phyloP scores from a whole-genome alignment of 2,797 vertebrate genomes.

The Mastacembelus armatus region DNA sequence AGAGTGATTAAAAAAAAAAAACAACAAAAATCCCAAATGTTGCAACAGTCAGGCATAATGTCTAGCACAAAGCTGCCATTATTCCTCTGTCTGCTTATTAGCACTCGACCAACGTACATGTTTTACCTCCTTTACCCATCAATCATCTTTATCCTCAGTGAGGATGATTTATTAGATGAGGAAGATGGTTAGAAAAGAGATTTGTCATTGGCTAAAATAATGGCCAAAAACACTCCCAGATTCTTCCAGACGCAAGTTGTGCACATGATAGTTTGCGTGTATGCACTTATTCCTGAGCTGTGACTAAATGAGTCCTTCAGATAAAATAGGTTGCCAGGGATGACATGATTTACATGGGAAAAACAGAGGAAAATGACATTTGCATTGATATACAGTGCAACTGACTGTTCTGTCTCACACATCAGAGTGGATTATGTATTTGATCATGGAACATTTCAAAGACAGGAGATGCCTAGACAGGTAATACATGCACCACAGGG shows the following conservation, averaged over 20 bases:
- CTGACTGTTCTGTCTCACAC: constrained; percentile 29
- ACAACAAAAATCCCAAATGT: constrained; percentile 6
- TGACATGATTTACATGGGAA: constrained; percentile 26
- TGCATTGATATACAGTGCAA: constrained; percentile 27
- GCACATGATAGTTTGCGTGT: constrained; percentile 17
- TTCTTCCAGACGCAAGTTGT: constrained; percentile 36
- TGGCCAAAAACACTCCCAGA: constrained; percentile 34
- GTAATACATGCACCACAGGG: constrained; percentile 29
- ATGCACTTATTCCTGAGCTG: constrained; percentile 49
- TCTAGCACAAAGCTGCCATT: constrained; percentile 63
- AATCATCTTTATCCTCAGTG: constrained; percentile 75
- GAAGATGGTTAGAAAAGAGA: constrained; percentile 73
- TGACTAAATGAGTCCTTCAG: constrained; percentile 52
- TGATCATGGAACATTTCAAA: constrained; percentile 44
- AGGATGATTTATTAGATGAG: constrained; percentile 75
- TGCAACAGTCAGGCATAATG: constrained; percentile 62
- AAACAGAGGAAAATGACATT: constrained; percentile 22
- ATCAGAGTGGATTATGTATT: constrained; percentile 29
- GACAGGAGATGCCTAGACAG: constrained; percentile 47
- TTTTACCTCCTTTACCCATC: constrained; percentile 73
- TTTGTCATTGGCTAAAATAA: constrained; percentile 63
- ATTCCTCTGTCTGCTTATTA: constrained; percentile 60
- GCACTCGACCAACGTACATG: constrained; percentile 50
- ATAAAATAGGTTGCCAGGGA: constrained; percentile 16
- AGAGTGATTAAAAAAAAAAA: constrained; percentile 55